Percentiles rank a stretch among this genome's conserved stretches.
Evolutionary conservation across 2,113 vertebrate genomes (phyloP).

Genomic region (Mixornis gularis): DNA sequence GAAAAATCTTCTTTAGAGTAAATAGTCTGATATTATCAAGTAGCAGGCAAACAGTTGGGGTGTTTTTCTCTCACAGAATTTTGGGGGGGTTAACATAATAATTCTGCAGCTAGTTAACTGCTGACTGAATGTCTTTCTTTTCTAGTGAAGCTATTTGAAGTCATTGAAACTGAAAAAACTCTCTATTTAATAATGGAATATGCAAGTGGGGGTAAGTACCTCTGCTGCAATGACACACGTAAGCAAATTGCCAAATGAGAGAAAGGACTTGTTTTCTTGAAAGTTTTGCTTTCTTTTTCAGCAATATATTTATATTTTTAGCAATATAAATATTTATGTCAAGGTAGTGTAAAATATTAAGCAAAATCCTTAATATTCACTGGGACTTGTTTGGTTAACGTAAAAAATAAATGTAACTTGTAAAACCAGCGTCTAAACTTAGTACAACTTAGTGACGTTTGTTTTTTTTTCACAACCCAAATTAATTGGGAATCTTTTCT

Average conservation of each 20-base stretch:
- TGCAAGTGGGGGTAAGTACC: conserved; percentile 89
- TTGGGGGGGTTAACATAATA: neutral
- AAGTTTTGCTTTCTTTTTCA: neutral
- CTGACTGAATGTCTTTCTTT: conserved; percentile 11
- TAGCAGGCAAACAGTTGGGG: neutral
- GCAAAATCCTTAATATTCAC: neutral
- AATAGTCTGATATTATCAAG: neutral
- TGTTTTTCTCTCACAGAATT: neutral
- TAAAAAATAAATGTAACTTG: neutral
- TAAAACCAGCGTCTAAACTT: neutral
- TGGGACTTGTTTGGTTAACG: neutral
- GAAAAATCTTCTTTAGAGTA: neutral
- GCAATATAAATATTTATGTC: neutral
- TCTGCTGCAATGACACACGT: neutral
- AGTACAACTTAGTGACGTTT: neutral
- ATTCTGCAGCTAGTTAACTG: neutral
- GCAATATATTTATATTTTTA: neutral
- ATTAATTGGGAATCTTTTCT: neutral
- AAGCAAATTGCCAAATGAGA: neutral
- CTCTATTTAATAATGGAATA: conserved; percentile 98
- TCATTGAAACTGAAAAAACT: conserved; percentile 96
- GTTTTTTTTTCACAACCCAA: neutral
- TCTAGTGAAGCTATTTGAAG: conserved; percentile 94
- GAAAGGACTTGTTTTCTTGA: neutral
- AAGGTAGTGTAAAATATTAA: neutral